Evolutionary conservation across 2,797 vertebrate species (phyloP).

Genomic region (Microtus agrestis): DNA sequence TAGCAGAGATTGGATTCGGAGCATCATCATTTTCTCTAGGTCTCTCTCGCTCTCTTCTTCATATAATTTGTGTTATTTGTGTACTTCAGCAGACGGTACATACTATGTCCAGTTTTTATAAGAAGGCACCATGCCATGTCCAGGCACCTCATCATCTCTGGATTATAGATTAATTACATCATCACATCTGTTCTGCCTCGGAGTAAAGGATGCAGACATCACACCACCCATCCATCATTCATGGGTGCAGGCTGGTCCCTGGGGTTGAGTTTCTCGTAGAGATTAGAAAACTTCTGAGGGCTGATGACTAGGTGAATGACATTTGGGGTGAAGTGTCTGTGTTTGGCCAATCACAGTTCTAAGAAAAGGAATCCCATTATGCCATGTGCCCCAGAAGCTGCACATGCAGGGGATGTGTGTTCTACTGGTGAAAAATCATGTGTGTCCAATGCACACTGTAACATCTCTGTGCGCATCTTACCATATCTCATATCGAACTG

Average conservation of each 20-base stretch:
- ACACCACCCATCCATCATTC: neutral
- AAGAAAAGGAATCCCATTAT: neutral
- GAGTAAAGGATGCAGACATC: neutral
- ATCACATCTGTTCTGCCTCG: rapidly evolving
- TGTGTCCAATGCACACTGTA: rapidly evolving
- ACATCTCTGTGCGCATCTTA: neutral
- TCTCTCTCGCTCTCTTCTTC: neutral
- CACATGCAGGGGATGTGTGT: neutral
- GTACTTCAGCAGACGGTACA: neutral
- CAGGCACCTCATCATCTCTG: neutral
- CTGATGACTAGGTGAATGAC: no score
- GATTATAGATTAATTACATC: neutral
- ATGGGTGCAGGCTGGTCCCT: neutral
- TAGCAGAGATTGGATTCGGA: neutral
- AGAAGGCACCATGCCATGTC: neutral
- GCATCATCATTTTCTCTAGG: neutral
- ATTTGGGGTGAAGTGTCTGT: neutral
- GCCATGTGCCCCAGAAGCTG: neutral
- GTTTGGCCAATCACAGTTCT: neutral
- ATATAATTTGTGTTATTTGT: neutral
- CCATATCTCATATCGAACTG: rapidly evolving
- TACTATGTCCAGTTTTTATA: neutral
- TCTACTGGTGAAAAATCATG: neutral
- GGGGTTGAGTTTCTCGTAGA: rapidly evolving
- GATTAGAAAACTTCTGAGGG: no score